Base-by-base conservation (phyloP, 2,113 vertebrate species). In the Panurus biarmicus region DNA sequence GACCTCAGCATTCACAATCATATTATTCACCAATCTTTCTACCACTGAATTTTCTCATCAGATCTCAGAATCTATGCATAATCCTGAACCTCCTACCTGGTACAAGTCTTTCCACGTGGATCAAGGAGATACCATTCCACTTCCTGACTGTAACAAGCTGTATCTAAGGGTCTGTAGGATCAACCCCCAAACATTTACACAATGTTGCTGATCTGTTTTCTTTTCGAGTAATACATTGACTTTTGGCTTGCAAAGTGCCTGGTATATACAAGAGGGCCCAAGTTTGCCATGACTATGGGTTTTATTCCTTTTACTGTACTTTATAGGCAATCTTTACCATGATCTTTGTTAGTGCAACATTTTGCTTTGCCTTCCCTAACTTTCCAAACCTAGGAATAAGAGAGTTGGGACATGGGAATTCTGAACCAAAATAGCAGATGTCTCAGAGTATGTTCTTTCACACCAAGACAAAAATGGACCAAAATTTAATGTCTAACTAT, bases 41-140 rank as follows among this genome's bases (percentile, higher is more conserved):
- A 19, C 16, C 33, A 35, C 33, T 44, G 60, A 80, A 47, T 66
- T 84, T 83, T 81, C 31, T 54, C 45, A 73, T 12, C 28, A 79
- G 36, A 53, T 45, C 47, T 60, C 64, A 35, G 54, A 79, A 92
- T 47, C 5, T 78, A 33, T 25, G 26, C 47, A 45, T 50, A 35
- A 35, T 60, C 51, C 69, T 50, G 35, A 70, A 42, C 22, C 21
- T 38, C 38, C 40, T 56, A 25, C 14, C 8, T 23, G 8, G 19
- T 31, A 0, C 16, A 47, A 47, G 3, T 40, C 47, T 72, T 79
- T 17, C 54, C 23, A 14, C 1, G 2, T 1, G 2, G 35, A 81
- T 44, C 51, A 45, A 80, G n/a, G 33, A 56, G 21, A 11, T 2
- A 18, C 33, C 23, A 78, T 23, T 42, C 28, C 12, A 36, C 66